Evolutionary conservation across 37 sponge, comb jelly and placozoan species (phyloP).

Genomic region (Crambe crambe): DNA sequence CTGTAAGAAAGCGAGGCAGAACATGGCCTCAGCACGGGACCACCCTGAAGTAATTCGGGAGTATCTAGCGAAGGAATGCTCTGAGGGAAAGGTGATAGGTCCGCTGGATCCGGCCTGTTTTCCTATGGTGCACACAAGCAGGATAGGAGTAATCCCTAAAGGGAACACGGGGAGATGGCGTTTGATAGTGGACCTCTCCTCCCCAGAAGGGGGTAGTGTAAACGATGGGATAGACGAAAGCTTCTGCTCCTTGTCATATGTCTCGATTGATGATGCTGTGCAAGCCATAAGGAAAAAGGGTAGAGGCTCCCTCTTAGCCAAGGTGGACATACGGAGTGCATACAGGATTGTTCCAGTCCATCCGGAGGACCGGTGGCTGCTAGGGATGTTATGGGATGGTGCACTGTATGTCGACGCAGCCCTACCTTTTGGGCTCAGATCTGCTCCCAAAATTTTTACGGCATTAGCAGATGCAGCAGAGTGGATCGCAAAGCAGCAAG

Average conservation of each 20-base stretch:
- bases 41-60: neutral
- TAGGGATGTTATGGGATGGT: constrained; percentile 23
- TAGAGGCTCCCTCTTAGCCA: constrained; percentile 22
- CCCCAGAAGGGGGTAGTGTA: constrained; percentile 22
- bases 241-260: constrained; percentile 18
- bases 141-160: constrained; percentile 1
- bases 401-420: neutral
- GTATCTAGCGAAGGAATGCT: neutral
- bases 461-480: neutral
- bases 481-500: neutral
- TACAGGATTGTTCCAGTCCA: constrained; percentile 43
- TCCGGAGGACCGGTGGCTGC: constrained; percentile 9
- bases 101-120: neutral
- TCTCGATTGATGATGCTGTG: constrained; percentile 26
- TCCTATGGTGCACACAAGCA: neutral
- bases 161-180: constrained; percentile 15
- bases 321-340: constrained; percentile 34
- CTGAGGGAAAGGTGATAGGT: neutral
- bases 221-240: constrained; percentile 11
- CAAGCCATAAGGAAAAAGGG: neutral
- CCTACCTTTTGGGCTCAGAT: neutral
- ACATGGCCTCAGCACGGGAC: neutral
- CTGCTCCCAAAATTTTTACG: neutral
- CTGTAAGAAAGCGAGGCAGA: neutral
- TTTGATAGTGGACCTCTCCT: constrained; percentile 20